phyloP scores from a whole-genome alignment of 2,888 invertebrate genomes.

The Drosophila niveifrons region DNA sequence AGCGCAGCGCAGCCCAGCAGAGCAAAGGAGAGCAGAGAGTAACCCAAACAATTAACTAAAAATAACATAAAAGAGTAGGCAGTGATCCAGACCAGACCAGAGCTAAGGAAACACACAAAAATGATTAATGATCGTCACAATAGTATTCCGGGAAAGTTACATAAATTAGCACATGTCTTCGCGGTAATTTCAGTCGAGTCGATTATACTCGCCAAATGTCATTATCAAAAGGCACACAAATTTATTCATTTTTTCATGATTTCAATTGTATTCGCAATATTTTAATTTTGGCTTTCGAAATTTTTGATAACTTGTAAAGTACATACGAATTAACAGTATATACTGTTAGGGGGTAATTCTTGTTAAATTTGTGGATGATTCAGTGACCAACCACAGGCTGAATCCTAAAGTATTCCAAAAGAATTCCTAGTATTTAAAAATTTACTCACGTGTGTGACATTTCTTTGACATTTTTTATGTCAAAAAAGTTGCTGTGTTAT shows the following conservation, averaged over 20 bases:
- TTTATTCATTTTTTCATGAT: neutral
- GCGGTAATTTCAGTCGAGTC: slow-evolving; percentile 54
- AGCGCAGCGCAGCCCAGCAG: slow-evolving; percentile 18
- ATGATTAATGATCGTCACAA: slow-evolving; percentile 77
- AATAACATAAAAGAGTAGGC: slow-evolving; percentile 78
- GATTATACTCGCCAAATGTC: slow-evolving; percentile 39
- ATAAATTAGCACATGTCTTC: slow-evolving; percentile 81
- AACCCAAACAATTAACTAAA: slow-evolving; percentile 78
- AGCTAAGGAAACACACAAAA: slow-evolving; percentile 41
- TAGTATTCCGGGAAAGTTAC: slow-evolving; percentile 77
- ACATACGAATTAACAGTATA: no score
- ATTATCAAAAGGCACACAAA: slow-evolving; percentile 27
- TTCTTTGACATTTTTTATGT: neutral
- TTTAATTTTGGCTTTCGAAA: neutral
- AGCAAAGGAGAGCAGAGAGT: slow-evolving; percentile 29
- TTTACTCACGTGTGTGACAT: slow-evolving; percentile 28
- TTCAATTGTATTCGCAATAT: neutral
- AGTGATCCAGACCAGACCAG: slow-evolving; percentile 49
- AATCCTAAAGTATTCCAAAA: neutral
- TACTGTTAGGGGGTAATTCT: no score
- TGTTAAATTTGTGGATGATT: neutral
- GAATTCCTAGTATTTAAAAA: slow-evolving; percentile 27
- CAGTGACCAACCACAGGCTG: slow-evolving; percentile 1
- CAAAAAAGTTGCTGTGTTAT: no score
- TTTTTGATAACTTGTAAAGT: no score